Percentiles rank a stretch among this genome's conserved stretches.
Conservation (phyloP, 2,113 vertebrate genomes). For the Rynchops niger region DNA sequence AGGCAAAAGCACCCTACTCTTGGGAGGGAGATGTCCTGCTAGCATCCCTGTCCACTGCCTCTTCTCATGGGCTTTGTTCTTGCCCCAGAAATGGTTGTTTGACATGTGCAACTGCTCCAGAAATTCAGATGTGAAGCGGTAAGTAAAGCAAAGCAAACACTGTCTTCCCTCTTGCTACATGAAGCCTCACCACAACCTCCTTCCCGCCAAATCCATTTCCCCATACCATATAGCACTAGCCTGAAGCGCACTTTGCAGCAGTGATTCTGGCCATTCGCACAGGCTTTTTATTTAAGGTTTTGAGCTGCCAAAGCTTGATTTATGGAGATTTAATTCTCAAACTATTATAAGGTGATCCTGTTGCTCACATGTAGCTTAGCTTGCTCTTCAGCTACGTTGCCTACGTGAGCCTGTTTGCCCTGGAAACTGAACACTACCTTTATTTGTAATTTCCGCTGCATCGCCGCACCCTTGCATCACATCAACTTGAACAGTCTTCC, state of each 20-base stretch:
- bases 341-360: not conserved
- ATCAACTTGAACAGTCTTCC: not conserved
- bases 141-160: not conserved
- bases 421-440: not conserved
- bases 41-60: not conserved
- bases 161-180: not conserved
- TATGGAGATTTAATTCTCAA: slow-evolving; percentile 40
- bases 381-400: not conserved
- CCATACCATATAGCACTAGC: not conserved
- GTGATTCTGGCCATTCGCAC: not conserved
- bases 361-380: not conserved
- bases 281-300: slow-evolving; percentile 15
- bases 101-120: not conserved
- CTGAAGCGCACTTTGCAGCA: slow-evolving; percentile 19
- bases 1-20: not conserved
- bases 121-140: not conserved
- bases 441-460: not conserved
- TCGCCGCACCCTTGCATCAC: not conserved
- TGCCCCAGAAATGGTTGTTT: not conserved
- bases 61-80: not conserved
- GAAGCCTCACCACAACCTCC: not conserved
- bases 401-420: not conserved
- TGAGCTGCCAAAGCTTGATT: slow-evolving; percentile 24
- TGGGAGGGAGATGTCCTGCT: not conserved
- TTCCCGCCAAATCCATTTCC: slow-evolving; percentile 10